Base-by-base conservation (phyloP, 2,797 vertebrate species). In the Gymnothorax reevesii region DNA sequence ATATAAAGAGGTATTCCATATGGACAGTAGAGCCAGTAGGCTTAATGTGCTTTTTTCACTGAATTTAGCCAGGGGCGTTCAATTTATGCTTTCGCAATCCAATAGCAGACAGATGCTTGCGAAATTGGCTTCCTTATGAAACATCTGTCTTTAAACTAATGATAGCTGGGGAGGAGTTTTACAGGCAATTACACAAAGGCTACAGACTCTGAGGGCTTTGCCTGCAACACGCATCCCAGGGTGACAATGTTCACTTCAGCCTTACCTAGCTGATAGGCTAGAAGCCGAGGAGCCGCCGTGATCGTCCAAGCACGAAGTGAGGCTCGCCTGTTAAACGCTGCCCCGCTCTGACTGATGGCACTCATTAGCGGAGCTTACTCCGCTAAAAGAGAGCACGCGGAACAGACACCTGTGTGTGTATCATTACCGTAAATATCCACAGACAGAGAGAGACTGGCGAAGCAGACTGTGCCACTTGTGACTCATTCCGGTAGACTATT, bases 71-170 rank as follows among this genome's bases (percentile, higher is more conserved):
- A 62, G 79, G 87, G 25, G 64, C 60, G 22, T 17, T 86, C 75
- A 83, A 89, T 88, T 79, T 89, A 84, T 87, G 66, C 64, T 84
- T 85, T 88, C 82, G 88, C 88, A 17, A 89, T 89, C 90, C 77
- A 87, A 85, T 71, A 52, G 87, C 83, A 91, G 89, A 93, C 93
- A 93, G 92, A 91, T 95, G 91, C 87, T 91, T 86, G 77, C 84
- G 88, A 87, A 91, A 84, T 89, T 89, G 84, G 86, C 86, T 83
- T 91, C 85, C 69, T 27, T 15, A 69, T 80, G 83, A 91, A 93
- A 90, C 92, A 93, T 87, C 91, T 94, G 93, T 88, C 86, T 87
- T 88, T 90, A 91, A 92, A 93, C 91, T 94, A 94, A 93, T 88
- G 69, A 86, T 86, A 89, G 84, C 82, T 88, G 91, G 92, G 88